A percentile compares a stretch with the other conserved stretches of the same genome.
Evolutionary conservation across 2,113 vertebrate genomes (phyloP).

Genomic region (Pangasianodon hypophthalmus): DNA sequence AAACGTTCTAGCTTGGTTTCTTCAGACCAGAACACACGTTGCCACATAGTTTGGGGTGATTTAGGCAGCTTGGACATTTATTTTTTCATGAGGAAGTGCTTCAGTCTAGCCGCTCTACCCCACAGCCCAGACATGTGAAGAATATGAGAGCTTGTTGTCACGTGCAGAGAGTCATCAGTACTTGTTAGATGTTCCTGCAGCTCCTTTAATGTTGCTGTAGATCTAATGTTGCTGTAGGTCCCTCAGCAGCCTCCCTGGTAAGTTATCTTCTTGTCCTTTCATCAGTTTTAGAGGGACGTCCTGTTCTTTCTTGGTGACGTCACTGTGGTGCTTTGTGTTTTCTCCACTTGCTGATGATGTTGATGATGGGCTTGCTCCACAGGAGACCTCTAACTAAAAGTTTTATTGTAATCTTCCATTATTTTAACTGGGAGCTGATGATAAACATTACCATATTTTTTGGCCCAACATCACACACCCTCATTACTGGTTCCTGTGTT

Average conservation of each 20-base stretch:
- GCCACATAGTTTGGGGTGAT: not conserved
- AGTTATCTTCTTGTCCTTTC: not conserved
- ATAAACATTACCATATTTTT: not conserved
- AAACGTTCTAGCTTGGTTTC: not conserved
- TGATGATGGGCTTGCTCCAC: not conserved
- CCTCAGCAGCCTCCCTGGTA: not conserved
- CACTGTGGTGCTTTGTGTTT: not conserved
- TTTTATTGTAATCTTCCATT: not conserved
- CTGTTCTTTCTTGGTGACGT: not conserved
- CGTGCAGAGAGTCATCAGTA: no score
- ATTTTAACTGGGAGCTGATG: not conserved
- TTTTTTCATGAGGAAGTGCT: not conserved
- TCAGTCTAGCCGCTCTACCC: not conserved
- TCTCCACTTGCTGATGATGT: not conserved
- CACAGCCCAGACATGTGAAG: not conserved
- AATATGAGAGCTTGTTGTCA: not conserved
- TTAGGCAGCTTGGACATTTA: not conserved
- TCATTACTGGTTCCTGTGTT: not conserved
- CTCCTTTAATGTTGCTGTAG: no score
- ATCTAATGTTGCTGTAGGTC: no score
- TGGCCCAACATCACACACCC: not conserved
- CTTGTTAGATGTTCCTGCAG: no score
- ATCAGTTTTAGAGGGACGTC: no score
- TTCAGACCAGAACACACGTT: not conserved
- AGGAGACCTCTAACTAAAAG: not conserved